phyloP scores from a whole-genome alignment of 1,140 invertebrate genomes.

The Cyrtorhinus lividipennis region DNA sequence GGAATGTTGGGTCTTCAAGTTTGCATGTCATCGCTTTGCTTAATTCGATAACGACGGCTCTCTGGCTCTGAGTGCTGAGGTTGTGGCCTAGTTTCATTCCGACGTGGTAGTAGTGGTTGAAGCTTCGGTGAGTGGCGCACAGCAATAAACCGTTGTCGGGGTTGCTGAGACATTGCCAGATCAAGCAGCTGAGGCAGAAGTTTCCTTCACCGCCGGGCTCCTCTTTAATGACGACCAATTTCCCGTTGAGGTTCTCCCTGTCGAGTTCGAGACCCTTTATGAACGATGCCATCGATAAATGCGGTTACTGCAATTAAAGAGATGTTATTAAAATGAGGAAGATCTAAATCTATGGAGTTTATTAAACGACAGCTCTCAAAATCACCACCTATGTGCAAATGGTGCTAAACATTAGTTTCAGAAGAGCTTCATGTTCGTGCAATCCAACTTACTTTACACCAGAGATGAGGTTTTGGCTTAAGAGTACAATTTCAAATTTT shows the following conservation, averaged over 20 bases:
- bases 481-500: no score
- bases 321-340: no score
- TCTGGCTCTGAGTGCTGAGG: neutral
- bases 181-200: constrained; percentile 8
- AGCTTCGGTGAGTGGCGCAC: neutral
- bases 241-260: neutral
- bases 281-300: constrained; percentile 14
- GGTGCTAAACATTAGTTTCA: no score
- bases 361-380: no score
- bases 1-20: neutral
- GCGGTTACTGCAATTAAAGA: no score
- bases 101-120: constrained; percentile 8
- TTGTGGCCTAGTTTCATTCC: constrained; percentile 10
- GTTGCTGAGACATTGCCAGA: constrained; percentile 2
- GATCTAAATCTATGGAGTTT: no score
- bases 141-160: neutral
- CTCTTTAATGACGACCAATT: constrained; percentile 2
- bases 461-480: no score
- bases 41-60: neutral
- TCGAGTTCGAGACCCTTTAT: constrained; percentile 12
- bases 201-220: neutral
- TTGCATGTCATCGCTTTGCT: neutral
- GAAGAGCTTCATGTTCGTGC: no score
- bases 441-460: no score
- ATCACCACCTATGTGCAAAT: no score